Base-by-base conservation (phyloP, 2,797 vertebrate species). In the Brotula barbata region DNA sequence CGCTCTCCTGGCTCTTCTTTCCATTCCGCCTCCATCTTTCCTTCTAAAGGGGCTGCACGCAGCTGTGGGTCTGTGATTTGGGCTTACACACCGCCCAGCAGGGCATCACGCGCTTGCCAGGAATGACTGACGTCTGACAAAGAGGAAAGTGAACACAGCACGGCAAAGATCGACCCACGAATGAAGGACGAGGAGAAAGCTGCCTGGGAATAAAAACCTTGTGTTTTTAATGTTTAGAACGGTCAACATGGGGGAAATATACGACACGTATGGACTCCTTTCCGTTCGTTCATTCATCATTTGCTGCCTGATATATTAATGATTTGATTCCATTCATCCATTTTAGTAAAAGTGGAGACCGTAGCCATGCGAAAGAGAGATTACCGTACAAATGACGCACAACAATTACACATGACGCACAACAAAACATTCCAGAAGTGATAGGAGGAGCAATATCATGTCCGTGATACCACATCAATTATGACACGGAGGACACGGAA, bases 81-180 rank as follows among this genome's bases (percentile, higher is more conserved):
- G 46, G 31, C 77, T 72, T 50, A 73, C 56, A 58, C 62, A 19
- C 57, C 68, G 25, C 73, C 54, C 78, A 72, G 80, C 78, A 43
- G 80, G 75, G 57, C 15, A 52, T 61, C 67, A 6, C 51, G 59
- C 39, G 13, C 56, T 45, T 59, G 67, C 68, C 59, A 47, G 62
- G 70, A 69, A 62, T 86, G 84, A 83, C 72, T 73, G 86, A 84
- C 87, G 82, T 77, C 64, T 86, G 82, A 81, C 84, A 73, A 72
- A 67, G 63, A 39, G 56, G 54, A 61, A 25, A 44, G 49, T 54
- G 48, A 72, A 20, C 51, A 31, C 71, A 53, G 55, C 23, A 46
- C 56, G 71, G 48, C 45, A 66, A 81, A 61, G 69, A 73, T 76
- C 31, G 10, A 73, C 56, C 39, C 14, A 0, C 1, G 67, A 46